Conservation (phyloP, 2,113 vertebrate species). For the Microtus richardsoni region DNA sequence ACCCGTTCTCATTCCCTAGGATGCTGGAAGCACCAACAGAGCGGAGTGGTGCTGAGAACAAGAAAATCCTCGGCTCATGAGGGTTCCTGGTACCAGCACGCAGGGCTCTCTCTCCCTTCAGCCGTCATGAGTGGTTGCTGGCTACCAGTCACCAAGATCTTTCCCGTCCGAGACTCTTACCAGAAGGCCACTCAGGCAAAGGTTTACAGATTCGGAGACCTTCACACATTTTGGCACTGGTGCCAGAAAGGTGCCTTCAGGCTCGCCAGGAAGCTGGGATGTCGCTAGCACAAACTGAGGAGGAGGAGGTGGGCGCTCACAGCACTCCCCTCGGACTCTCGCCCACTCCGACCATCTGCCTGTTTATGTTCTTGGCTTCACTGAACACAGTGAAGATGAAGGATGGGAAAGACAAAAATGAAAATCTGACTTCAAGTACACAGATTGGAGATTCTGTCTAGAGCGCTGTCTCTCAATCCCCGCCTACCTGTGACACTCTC, state of each 20-base stretch:
- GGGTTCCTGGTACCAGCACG: accelerated
- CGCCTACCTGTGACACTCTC: accelerated
- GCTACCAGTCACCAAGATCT: not conserved
- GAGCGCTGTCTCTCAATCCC: not conserved
- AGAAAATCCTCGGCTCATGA: accelerated
- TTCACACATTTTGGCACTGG: not conserved
- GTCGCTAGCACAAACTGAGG: not conserved
- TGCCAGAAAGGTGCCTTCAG: not conserved
- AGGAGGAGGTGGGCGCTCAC: not conserved
- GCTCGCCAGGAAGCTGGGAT: not conserved
- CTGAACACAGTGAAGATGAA: not conserved
- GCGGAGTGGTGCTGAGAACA: not conserved
- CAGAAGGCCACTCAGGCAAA: not conserved
- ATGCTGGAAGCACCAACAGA: accelerated
- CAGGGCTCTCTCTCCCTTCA: accelerated
- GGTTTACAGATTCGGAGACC: not conserved
- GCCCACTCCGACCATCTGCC: not conserved
- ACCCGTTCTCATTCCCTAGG: not conserved
- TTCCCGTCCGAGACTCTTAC: not conserved
- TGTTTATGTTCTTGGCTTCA: not conserved
- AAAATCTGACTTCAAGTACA: not conserved
- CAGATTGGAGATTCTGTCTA: too few species aligned
- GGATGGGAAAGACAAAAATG: too few species aligned
- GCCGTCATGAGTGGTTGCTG: too few species aligned
- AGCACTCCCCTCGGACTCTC: not conserved